phyloP scores from a whole-genome alignment of 2,113 vertebrate species.

The Raja brachyura region DNA sequence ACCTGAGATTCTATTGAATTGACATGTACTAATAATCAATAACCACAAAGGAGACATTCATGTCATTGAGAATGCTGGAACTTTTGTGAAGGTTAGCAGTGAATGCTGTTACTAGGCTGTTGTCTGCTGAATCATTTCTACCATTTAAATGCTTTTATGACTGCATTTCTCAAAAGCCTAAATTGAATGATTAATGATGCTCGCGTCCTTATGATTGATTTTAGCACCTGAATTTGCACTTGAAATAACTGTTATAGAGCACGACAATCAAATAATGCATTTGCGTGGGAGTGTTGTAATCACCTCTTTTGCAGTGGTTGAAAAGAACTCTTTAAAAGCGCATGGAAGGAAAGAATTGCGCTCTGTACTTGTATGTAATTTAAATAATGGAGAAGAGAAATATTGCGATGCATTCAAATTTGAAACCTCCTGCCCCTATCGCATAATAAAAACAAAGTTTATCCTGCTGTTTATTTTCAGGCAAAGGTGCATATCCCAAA shows the following conservation, averaged over 20 bases:
- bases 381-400: not conserved
- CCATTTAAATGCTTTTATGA: not conserved
- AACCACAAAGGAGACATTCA: too few species aligned
- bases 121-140: too few species aligned
- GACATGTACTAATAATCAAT: too few species aligned
- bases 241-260: not conserved
- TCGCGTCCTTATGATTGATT: not conserved
- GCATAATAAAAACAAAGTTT: not conserved
- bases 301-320: constrained; percentile 10
- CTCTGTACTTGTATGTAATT: not conserved
- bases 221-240: not conserved
- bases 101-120: too few species aligned
- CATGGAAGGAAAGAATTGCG: not conserved
- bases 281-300: not conserved
- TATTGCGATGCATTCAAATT: not conserved
- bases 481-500: not conserved
- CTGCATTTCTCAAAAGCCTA: not conserved
- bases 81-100: too few species aligned
- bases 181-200: not conserved
- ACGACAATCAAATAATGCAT: constrained; percentile 1
- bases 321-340: constrained; percentile 2
- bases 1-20: too few species aligned
- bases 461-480: not conserved
- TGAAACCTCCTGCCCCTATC: not conserved
- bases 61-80: too few species aligned